phyloP scores from a whole-genome alignment of 2,888 invertebrate genomes.

The Drosophila nr. perissopoda region DNA sequence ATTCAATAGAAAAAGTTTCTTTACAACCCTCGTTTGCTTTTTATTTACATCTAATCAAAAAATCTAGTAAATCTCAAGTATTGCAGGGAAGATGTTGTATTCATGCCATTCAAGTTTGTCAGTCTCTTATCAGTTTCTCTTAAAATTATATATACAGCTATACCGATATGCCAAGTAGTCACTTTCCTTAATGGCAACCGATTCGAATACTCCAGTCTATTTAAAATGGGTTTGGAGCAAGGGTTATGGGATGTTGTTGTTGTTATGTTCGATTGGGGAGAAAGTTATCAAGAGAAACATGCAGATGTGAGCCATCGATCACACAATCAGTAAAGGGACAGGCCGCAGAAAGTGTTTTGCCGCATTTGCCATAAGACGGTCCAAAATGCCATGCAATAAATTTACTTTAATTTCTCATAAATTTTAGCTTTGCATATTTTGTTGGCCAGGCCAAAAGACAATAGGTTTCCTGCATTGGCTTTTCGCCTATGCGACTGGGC shows the following conservation, averaged over 20 bases:
- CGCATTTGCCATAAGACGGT: conserved; percentile 42
- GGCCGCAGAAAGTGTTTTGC: conserved; percentile 62
- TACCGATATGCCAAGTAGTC: not conserved
- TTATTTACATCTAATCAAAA: not conserved
- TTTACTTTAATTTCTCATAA: conserved; percentile 84
- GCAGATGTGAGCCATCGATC: conserved; percentile 63
- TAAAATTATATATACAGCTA: not conserved
- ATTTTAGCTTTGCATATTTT: conserved; percentile 82
- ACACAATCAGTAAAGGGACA: conserved; percentile 62
- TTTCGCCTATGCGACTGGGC: conserved; percentile 53
- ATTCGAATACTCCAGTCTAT: conserved; percentile 1
- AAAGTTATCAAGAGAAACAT: conserved; percentile 63
- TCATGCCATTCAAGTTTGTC: not conserved
- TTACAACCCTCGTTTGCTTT: not conserved
- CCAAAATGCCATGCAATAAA: conserved; percentile 79
- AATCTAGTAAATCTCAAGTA: not conserved
- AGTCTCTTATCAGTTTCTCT: not conserved
- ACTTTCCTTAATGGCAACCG: not conserved
- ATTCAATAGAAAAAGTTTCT: not conserved
- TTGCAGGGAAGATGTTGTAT: not conserved
- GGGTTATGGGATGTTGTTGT: conserved; percentile 27
- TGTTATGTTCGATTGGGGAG: conserved; percentile 37
- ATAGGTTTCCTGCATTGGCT: conserved; percentile 60
- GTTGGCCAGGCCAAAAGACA: conserved; percentile 65
- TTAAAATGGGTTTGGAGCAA: conserved; percentile 15